These are phyloP conservation scores for Nephrocerus scutellatus DNA, from an alignment of 2,888 invertebrate genomes.

Conservation along the genomic window DNA sequence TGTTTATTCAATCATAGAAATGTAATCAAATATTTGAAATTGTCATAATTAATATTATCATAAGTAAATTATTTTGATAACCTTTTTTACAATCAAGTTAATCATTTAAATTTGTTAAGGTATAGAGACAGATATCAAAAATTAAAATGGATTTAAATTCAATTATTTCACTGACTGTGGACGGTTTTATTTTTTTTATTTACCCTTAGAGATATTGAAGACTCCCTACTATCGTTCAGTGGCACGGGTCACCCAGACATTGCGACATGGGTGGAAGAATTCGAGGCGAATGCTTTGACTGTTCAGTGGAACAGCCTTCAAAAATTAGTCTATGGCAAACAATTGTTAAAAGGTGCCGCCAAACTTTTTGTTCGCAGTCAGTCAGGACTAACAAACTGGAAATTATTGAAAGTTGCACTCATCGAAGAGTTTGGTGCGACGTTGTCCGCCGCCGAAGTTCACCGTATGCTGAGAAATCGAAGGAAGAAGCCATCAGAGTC, in stretches of 20 bases:
- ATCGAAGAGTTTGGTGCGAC: conserved; percentile 10
- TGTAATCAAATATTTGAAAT: too few relatives aligned
- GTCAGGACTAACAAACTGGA: conserved; percentile 2
- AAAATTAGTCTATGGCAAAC: conserved; percentile 17
- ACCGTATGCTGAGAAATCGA: conserved; percentile 12
- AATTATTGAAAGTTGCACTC: conserved; percentile 4
- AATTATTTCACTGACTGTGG: too few relatives aligned
- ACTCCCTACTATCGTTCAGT: conserved; percentile 13
- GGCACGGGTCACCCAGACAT: conserved; percentile 12
- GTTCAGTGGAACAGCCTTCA: conserved; percentile 17
- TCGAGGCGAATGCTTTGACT: conserved; percentile 12
- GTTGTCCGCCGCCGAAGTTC: conserved; percentile 13
- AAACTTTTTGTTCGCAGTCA: conserved; percentile 19
- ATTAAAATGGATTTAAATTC: too few relatives aligned
- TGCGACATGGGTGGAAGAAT: conserved; percentile 16
- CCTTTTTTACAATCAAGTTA: too few relatives aligned
- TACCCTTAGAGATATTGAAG: conserved; percentile 16
- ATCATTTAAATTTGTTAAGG: too few relatives aligned
- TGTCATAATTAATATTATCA: too few relatives aligned
- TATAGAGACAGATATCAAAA: too few relatives aligned
- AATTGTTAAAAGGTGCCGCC: conserved; percentile 17
- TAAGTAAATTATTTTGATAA: too few relatives aligned
- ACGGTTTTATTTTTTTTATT: too few relatives aligned
- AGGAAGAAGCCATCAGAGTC: conserved; percentile 9
- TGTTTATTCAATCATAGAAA: too few relatives aligned